These are phyloP conservation scores for Invenusta paracnida DNA, from an alignment of 2,888 invertebrate species.

Conservation along the genomic window DNA sequence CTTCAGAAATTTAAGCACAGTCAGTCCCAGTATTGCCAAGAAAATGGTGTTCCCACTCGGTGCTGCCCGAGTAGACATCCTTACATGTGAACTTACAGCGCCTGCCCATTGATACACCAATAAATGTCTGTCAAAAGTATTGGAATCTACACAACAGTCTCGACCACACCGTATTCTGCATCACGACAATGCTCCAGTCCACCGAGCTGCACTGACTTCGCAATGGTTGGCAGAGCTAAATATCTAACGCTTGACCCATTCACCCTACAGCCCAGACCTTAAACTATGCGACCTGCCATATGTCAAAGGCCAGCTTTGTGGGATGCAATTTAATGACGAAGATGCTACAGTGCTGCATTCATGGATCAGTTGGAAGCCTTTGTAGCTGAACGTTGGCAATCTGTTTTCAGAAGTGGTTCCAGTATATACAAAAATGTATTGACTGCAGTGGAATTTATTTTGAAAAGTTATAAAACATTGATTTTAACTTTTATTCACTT, in stretches of 20 bases:
- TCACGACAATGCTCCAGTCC: too few relatives aligned
- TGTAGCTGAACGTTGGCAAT: background rate
- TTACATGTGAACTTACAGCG: background rate
- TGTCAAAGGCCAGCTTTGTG: background rate
- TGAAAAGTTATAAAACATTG: background rate
- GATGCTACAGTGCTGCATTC: background rate
- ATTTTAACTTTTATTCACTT: background rate
- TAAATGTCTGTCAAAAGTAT: background rate
- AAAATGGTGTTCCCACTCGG: too few relatives aligned
- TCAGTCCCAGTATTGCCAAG: too few relatives aligned
- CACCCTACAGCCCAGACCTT: background rate
- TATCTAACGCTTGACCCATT: background rate
- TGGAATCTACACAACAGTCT: background rate
- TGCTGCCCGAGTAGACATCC: too few relatives aligned
- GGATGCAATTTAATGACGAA: background rate
- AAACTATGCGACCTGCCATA: background rate
- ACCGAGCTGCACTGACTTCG: too few relatives aligned
- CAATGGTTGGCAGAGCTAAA: background rate
- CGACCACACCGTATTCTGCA: background rate
- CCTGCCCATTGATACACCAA: background rate
- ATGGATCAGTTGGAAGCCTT: background rate
- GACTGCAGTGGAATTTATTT: slow-evolving; percentile 3
- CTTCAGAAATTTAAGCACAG: background rate
- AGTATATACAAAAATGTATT: background rate
- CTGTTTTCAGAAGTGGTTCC: background rate